Evolutionary conservation across 2,113 vertebrate species (phyloP).

Genomic region (Gobiocypris rarus): DNA sequence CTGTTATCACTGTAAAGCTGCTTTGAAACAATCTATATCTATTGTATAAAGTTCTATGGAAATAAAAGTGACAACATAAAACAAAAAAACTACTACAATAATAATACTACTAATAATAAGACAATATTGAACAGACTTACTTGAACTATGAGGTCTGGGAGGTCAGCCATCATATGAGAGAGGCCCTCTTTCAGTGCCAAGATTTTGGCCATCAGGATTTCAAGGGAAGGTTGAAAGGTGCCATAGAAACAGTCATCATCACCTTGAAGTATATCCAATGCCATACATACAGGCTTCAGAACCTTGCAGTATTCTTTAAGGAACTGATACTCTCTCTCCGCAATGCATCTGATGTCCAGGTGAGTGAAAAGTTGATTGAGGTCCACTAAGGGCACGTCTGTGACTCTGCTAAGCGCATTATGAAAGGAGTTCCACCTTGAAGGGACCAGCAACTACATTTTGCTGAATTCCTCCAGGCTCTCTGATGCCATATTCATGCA

Average conservation of each 20-base stretch:
- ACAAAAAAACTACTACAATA: background rate
- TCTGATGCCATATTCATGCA: background rate
- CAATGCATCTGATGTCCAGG: background rate
- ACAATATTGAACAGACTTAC: background rate
- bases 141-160: background rate
- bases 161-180: background rate
- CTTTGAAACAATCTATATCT: too few species aligned
- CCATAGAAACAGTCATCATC: background rate
- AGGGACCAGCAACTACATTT: background rate
- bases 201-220: too few species aligned
- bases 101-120: too few species aligned
- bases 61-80: background rate
- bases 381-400: background rate
- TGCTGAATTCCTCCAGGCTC: background rate
- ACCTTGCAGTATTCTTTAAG: conserved; percentile 6
- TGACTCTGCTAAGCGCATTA: background rate
- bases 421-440: background rate
- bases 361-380: background rate
- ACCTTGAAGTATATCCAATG: background rate
- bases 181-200: background rate
- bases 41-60: too few species aligned
- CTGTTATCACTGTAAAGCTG: too few species aligned
- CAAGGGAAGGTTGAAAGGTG: background rate
- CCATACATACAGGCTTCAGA: background rate
- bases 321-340: background rate